phyloP scores from a whole-genome alignment of 2,888 invertebrate species.

The Tuberolachnus salignus region DNA sequence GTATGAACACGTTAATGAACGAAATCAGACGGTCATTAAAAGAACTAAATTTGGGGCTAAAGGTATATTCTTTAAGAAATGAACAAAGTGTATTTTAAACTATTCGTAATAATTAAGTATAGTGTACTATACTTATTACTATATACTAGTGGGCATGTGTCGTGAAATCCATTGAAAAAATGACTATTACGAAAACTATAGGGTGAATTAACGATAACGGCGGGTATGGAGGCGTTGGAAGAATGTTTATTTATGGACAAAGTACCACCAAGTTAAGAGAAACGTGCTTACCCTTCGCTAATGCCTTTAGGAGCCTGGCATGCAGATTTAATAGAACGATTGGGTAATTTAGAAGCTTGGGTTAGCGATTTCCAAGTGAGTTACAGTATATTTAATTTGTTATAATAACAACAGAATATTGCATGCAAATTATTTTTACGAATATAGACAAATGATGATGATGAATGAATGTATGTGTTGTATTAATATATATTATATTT shows the following conservation, averaged over 20 bases:
- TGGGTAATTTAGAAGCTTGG: constrained; percentile 86
- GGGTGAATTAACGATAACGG: constrained; percentile 92
- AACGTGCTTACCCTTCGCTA: constrained; percentile 86
- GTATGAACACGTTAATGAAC: constrained; percentile 86
- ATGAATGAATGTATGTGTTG: not conserved
- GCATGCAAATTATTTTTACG: not conserved
- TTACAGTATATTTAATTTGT: constrained; percentile 4
- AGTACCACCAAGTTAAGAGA: constrained; percentile 86
- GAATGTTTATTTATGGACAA: constrained; percentile 85
- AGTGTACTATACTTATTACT: too few species aligned
- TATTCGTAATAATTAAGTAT: not conserved
- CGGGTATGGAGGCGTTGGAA: constrained; percentile 88
- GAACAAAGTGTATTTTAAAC: not conserved
- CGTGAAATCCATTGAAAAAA: not conserved
- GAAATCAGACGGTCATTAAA: constrained; percentile 82
- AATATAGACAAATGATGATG: not conserved
- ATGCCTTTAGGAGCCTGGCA: constrained; percentile 85
- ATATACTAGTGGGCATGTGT: too few species aligned
- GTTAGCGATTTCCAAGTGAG: constrained; percentile 79
- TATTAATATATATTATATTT: constrained; percentile 28
- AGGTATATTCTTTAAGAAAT: constrained; percentile 66
- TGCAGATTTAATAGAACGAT: constrained; percentile 79
- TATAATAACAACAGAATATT: too few species aligned
- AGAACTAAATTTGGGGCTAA: constrained; percentile 86
- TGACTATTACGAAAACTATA: constrained; percentile 61